Evolutionary conservation across 2,888 invertebrate genomes (phyloP), one percentile per base, ranked within the genome.

Genomic region (Hypomecis punctinalis): DNA sequence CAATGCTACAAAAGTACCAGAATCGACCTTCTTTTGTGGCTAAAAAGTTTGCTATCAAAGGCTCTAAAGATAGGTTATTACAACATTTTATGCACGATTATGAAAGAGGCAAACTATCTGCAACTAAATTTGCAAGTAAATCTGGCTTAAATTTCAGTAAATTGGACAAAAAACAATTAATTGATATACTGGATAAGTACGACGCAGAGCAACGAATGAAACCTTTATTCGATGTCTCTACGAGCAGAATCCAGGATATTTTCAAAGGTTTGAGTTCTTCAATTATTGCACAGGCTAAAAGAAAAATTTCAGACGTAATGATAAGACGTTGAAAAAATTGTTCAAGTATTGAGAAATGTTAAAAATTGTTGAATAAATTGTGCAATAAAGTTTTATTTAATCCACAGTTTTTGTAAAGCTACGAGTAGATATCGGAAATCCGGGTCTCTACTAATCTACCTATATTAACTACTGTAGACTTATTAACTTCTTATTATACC

Each of bases 1-100:
- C 54, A 39, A 76, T 83, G 58, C 58, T 83, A 42, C 51, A 64
- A 11, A 67, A 78, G 5, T 83, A 78, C 45, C 40, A 68, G 37
- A 71, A 40, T 0, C 10, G 52, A 7, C 52, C 52, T 10, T 52
- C 52, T 23, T 52, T 52, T 42, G 52, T 52, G 6, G 52, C 52
- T 10, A 62, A 37, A 71, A 63, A 36, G 33, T 56, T 56, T 47
- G 10, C 47, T 63, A 36, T 36, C 62, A 51, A 42, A 65, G 40
- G 36, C 52, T 64, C 37, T 51, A 51, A 55, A 66, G 8, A 71
- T 55, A 65, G 6, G 8, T 9, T 60, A 6, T 66, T 56, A 3
- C 8, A 35, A 69, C 64, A 59, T 66, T 66, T 66, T 46, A 46
- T 61, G 6, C 35, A 61, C n/a, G 54, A 54, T 35, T 39, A 36